Evolutionary conservation across 2,888 invertebrate genomes (phyloP), one percentile per base, ranked within the genome.

Genomic region (Dioctria linearis): DNA sequence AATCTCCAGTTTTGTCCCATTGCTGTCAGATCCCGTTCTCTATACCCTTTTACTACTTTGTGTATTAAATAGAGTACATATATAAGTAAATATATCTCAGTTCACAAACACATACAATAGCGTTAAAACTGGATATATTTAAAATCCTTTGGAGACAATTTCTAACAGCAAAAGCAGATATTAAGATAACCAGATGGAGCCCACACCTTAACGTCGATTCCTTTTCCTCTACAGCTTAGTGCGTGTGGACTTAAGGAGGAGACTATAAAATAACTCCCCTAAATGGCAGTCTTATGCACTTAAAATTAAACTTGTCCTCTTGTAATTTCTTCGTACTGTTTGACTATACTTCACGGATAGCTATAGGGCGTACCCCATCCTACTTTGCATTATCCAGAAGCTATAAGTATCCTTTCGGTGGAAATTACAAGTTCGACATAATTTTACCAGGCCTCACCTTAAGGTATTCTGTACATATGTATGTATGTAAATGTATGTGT

Each of bases 1-100:
- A 81, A 81, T 81, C 80, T 81, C 80, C 76, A 67, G 80, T 75
- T 81, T 79, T 73, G 59, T 69, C 75, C 67, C 80, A 76, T 75
- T 81, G 81, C 81, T 81, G 79, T 79, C 69, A 49, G 75, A 81
- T n/a, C n/a, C 54, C 11, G 9, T 54, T n/a, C 54, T 54, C 1
- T 46, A 25, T 25, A 25, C 25, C 25, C 25, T 25, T 25, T 25
- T 25, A 25, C 25, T 25, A 25, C 25, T 25, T 25, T 25, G 1
- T 25, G 1, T 25, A 25, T 25, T 25, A 25, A 25, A 2, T 25
- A 25, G 25, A 25, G 25, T 25, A 25, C 2, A 25, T 25, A 25
- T 25, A 25, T 25, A 25, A 25, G 25, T 25, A 25, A 2, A 25
- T 25, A 25, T 25, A 25, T 25, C 25, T 25, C 25, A 9, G 49